A percentile compares a stretch with the other conserved stretches of the same genome.
Conservation (phyloP, 2,888 invertebrate species). For the Sinopyrophorus schimmeli region DNA sequence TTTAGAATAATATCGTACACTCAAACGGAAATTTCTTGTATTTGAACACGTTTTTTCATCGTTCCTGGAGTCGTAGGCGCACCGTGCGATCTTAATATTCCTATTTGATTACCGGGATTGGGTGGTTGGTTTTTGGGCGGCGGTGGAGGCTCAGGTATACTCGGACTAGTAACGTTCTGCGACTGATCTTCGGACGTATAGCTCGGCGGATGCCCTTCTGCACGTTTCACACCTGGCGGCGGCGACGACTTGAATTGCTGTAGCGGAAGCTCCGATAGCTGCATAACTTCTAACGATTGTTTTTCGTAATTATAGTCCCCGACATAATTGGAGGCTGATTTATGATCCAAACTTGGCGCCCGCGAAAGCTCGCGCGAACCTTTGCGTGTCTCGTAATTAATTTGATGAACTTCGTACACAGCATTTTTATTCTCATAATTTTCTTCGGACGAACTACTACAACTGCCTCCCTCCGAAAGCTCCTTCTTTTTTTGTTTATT, state of each 20-base stretch:
- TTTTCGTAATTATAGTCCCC: constrained; percentile 70
- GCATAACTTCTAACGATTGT: constrained; percentile 61
- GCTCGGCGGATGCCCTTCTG: constrained; percentile 49
- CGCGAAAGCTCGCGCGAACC: constrained; percentile 58
- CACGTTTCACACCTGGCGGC: constrained; percentile 59
- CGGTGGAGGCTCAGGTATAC: constrained; percentile 65
- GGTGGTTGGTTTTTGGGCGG: constrained; percentile 61
- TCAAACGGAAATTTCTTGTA: constrained; percentile 91
- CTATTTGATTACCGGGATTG: constrained; percentile 53
- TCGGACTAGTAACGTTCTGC: constrained; percentile 47
- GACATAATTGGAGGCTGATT: constrained; percentile 60
- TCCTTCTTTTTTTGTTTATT: constrained; percentile 69
- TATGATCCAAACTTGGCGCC: constrained; percentile 62
- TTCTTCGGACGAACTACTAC: constrained; percentile 64
- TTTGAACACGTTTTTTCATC: constrained; percentile 88
- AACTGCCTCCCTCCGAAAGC: constrained; percentile 71
- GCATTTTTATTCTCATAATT: constrained; percentile 62
- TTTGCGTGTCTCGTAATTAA: constrained; percentile 44
- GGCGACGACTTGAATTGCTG: constrained; percentile 66
- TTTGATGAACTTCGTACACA: constrained; percentile 35
- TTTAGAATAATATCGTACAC: constrained; percentile 39
- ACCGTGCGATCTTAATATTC: constrained; percentile 65
- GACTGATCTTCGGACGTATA: constrained; percentile 46
- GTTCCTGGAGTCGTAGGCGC: constrained; percentile 72
- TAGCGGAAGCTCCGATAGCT: constrained; percentile 66